phyloP scores from a whole-genome alignment of 2,797 vertebrate species.

The Benthosema pterotum region DNA sequence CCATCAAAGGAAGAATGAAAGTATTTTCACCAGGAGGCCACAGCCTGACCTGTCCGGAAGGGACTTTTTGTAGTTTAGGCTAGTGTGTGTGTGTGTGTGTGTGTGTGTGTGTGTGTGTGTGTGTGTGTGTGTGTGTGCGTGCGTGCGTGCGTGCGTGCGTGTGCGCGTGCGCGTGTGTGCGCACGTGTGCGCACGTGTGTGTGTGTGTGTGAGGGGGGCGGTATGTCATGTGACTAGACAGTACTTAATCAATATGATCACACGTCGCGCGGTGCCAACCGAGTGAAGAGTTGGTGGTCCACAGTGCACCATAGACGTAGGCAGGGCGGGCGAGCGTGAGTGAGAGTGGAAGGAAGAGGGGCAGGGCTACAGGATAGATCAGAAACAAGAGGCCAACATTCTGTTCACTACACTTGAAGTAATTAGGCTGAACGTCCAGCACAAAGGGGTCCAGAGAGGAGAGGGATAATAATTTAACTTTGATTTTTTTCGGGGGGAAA shows the following conservation, averaged over 20 bases:
- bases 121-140: slow-evolving; percentile 5
- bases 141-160: slow-evolving; percentile 11
- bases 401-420: slow-evolving; percentile 8
- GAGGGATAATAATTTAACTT: slow-evolving; percentile 17
- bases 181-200: not conserved
- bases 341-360: not conserved
- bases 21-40: too few relatives aligned
- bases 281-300: slow-evolving; percentile 13
- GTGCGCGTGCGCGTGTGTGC: slow-evolving; percentile 10
- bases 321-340: slow-evolving; percentile 60
- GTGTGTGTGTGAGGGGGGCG: not conserved
- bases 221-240: slow-evolving; percentile 65
- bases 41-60: too few relatives aligned
- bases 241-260: slow-evolving; percentile 68
- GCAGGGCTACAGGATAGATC: slow-evolving; percentile 3
- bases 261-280: slow-evolving; percentile 58
- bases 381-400: slow-evolving; percentile 23
- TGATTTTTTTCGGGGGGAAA: slow-evolving; percentile 10
- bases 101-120: not conserved
- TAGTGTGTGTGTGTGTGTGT: too few relatives aligned
- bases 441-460: slow-evolving; percentile 5
- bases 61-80: too few relatives aligned
- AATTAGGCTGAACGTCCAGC: not conserved
- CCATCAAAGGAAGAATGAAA: too few relatives aligned
- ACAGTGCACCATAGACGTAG: slow-evolving; percentile 50